Conservation (phyloP, 1,140 invertebrate genomes). For the Theocolax elegans region DNA sequence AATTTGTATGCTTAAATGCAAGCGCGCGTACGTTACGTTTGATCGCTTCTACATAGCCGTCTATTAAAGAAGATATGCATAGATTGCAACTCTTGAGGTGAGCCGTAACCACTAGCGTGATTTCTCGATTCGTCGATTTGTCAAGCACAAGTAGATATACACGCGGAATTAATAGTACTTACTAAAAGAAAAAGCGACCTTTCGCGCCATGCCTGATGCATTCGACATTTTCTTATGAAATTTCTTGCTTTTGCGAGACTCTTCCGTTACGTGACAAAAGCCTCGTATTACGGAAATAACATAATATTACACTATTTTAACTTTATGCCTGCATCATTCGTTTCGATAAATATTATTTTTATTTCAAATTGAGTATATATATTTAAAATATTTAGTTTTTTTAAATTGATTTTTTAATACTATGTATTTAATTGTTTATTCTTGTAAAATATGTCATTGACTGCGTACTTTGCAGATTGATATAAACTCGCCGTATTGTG, state of each 20-base stretch:
- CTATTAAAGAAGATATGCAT: slow-evolving; percentile 16
- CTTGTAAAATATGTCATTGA: too few relatives aligned
- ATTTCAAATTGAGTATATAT: too few relatives aligned
- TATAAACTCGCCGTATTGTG: too few relatives aligned
- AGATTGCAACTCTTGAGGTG: neutral
- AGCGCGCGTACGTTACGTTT: neutral
- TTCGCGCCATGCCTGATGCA: neutral
- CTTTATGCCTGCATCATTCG: neutral
- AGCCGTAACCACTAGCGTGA: neutral
- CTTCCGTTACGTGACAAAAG: neutral
- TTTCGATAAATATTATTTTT: too few relatives aligned
- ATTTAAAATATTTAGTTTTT: too few relatives aligned
- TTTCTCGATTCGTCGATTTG: slow-evolving; percentile 24
- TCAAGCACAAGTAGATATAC: neutral
- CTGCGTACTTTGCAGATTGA: too few relatives aligned
- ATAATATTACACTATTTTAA: slow-evolving; percentile 5
- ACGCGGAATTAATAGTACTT: neutral
- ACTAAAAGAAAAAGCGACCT: slow-evolving; percentile 18
- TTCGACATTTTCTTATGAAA: slow-evolving; percentile 15
- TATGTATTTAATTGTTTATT: too few relatives aligned
- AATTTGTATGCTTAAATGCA: neutral
- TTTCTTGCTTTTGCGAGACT: neutral
- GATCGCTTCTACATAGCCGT: slow-evolving; percentile 3
- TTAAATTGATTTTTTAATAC: too few relatives aligned
- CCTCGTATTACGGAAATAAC: slow-evolving; percentile 13